Conservation (phyloP, 2,888 invertebrate genomes). For the Chouioia cunea region DNA sequence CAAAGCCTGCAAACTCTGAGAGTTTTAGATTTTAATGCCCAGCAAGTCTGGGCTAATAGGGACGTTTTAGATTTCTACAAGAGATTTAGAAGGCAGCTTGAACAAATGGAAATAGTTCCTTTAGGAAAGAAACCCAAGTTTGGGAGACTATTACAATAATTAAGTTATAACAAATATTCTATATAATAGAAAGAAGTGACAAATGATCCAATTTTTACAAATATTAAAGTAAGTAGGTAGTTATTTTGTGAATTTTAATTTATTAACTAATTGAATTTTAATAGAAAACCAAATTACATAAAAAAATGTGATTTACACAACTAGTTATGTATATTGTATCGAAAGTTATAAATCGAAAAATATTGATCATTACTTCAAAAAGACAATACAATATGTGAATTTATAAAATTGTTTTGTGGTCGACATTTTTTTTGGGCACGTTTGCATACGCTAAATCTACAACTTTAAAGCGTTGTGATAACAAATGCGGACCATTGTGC, state of each 20-base stretch:
- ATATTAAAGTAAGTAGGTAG: background rate
- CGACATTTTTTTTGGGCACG: no score
- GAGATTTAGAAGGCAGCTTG: slow-evolving; percentile 75
- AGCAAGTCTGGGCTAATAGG: slow-evolving; percentile 91
- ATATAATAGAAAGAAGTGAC: background rate
- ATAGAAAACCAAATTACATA: background rate
- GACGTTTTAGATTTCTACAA: slow-evolving; percentile 87
- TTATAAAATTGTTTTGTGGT: background rate
- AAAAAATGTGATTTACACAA: background rate
- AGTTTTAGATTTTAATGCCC: slow-evolving; percentile 86
- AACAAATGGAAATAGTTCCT: slow-evolving; percentile 76
- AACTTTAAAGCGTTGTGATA: no score
- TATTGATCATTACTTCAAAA: no score
- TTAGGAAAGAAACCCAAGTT: slow-evolving; percentile 68
- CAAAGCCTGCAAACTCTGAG: slow-evolving; percentile 87
- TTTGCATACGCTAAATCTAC: no score
- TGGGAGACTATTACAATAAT: slow-evolving; percentile 2
- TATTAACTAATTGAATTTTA: background rate
- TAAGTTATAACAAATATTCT: background rate
- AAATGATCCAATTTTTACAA: background rate
- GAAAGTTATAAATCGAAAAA: no score
- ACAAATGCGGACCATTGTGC: no score
- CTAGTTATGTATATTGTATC: no score
- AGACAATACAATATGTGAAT: background rate
- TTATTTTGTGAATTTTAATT: background rate